phyloP scores from a whole-genome alignment of 2,888 invertebrate species.

The Nipponacmea schrenckii region DNA sequence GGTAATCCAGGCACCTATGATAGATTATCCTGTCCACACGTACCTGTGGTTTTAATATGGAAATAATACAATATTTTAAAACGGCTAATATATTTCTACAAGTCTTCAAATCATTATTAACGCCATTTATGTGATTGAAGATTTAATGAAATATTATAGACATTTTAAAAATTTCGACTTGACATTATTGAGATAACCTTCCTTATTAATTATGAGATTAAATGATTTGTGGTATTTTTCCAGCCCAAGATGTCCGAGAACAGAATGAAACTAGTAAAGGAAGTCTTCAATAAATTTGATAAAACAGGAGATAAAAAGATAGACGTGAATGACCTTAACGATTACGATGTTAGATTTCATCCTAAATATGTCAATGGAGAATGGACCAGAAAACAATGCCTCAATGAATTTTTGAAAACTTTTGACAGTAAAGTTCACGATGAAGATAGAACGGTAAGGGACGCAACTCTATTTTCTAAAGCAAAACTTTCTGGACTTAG shows the following conservation, averaged over 20 bases:
- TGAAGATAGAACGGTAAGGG: conserved; percentile 78
- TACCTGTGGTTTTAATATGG: too few relatives aligned
- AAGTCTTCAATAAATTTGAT: conserved; percentile 78
- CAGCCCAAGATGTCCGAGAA: conserved; percentile 62
- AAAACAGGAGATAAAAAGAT: conserved; percentile 82
- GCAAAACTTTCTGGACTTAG: background rate
- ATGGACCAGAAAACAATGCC: conserved; percentile 81
- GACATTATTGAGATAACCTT: too few relatives aligned
- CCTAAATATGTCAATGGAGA: conserved; percentile 89
- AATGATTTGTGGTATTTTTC: conserved; percentile 17
- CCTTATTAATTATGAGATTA: too few relatives aligned
- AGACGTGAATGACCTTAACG: conserved; percentile 57
- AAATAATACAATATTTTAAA: too few relatives aligned
- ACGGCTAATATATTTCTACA: too few relatives aligned
- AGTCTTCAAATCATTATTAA: too few relatives aligned
- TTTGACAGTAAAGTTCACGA: conserved; percentile 74
- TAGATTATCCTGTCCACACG: too few relatives aligned
- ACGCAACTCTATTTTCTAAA: background rate
- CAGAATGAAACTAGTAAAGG: conserved; percentile 50
- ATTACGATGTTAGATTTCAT: conserved; percentile 82
- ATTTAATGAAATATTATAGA: too few relatives aligned
- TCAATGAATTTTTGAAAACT: conserved; percentile 82
- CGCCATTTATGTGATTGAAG: too few relatives aligned
- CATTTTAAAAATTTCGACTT: too few relatives aligned
- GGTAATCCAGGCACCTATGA: too few relatives aligned